phyloP scores from a whole-genome alignment of 2,797 vertebrate genomes.

The Tachyglossus aculeatus region DNA sequence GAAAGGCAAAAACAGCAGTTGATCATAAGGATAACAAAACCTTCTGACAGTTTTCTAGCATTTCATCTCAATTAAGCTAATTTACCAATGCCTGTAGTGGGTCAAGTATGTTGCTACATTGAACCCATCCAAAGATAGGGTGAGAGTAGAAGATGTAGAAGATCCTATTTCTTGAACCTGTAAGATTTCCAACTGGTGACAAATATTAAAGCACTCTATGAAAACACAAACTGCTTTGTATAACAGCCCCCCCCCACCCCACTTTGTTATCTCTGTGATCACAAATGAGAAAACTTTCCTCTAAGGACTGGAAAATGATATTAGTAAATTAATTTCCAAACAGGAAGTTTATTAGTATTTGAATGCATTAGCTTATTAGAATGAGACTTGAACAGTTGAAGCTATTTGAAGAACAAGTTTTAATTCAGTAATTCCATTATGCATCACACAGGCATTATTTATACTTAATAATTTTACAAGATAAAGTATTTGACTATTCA shows the following conservation, averaged over 20 bases:
- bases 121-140: neutral
- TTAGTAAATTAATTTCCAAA: too few species aligned
- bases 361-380: too few species aligned
- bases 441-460: too few species aligned
- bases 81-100: neutral
- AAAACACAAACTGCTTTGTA: too few species aligned
- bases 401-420: too few species aligned
- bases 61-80: neutral
- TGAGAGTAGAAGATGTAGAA: neutral
- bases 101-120: neutral
- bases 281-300: too few species aligned
- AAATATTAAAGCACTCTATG: neutral
- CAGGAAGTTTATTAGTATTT: too few species aligned
- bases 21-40: neutral
- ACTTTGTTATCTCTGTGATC: too few species aligned
- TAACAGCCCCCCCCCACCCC: too few species aligned
- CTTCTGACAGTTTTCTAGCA: neutral
- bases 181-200: neutral
- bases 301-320: too few species aligned
- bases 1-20: slow-evolving; percentile 47
- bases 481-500: neutral
- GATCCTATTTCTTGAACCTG: neutral
- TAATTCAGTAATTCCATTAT: too few species aligned
- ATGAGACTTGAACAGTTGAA: too few species aligned
- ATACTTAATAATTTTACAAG: neutral